Percentiles rank a stretch among this genome's conserved stretches.
Evolutionary conservation across 2,113 vertebrate species (phyloP).

Genomic region (Myanophis thanlyinensis): DNA sequence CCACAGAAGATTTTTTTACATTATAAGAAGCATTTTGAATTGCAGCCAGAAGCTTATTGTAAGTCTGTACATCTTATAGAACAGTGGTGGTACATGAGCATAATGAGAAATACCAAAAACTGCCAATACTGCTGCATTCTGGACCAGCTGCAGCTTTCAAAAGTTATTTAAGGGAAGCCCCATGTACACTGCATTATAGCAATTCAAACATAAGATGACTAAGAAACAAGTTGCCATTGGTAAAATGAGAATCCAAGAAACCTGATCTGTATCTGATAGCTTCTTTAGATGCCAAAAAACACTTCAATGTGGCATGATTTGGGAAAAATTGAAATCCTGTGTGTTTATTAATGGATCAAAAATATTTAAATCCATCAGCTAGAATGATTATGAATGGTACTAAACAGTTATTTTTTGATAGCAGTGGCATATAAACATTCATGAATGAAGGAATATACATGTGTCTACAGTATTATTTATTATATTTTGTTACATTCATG

Average conservation of each 20-base stretch:
- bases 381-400: neutral
- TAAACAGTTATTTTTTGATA: neutral
- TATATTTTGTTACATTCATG: neutral
- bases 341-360: neutral
- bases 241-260: neutral
- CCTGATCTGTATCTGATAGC: neutral
- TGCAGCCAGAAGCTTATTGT: neutral
- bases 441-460: neutral
- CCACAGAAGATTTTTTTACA: neutral
- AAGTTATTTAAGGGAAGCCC: neutral
- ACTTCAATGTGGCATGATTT: neutral
- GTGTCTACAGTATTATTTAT: neutral
- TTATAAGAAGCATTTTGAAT: neutral
- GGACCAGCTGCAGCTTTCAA: neutral
- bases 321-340: neutral
- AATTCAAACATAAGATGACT: neutral
- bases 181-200: neutral
- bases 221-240: neutral
- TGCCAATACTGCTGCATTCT: neutral
- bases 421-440: neutral
- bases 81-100: neutral
- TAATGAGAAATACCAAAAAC: neutral
- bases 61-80: neutral
- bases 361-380: neutral
- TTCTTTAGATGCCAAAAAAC: neutral